These are phyloP conservation scores for Puntigrus tetrazona DNA, from an alignment of 2,113 vertebrate species.

Conservation along the genomic window DNA sequence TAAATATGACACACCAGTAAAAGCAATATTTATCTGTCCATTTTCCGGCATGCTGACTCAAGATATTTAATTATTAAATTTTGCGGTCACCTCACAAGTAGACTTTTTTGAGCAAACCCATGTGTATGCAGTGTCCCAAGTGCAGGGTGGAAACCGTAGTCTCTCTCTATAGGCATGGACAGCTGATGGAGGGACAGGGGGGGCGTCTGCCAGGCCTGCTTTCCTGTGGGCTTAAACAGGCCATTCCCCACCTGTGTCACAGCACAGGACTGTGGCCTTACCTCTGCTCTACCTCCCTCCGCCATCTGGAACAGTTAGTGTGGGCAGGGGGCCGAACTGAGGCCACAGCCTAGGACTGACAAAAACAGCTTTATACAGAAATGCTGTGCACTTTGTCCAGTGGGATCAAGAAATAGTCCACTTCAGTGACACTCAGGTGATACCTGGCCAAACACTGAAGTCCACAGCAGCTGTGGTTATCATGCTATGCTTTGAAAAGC, in stretches of 20 bases:
- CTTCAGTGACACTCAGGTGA: conserved; percentile 34
- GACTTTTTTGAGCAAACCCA: background rate
- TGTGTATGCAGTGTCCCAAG: conserved; percentile 27
- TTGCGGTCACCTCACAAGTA: background rate
- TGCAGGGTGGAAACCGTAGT: conserved; percentile 22
- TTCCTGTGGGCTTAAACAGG: conserved; percentile 45
- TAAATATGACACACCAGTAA: background rate
- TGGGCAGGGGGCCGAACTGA: conserved; percentile 21
- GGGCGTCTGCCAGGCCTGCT: conserved; percentile 38
- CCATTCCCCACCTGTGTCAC: conserved; percentile 58
- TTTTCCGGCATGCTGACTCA: background rate
- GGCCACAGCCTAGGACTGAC: conserved; percentile 12
- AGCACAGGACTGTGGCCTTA: conserved; percentile 37
- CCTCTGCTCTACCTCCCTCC: conserved; percentile 43
- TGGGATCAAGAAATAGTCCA: conserved; percentile 39
- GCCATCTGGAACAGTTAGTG: conserved; percentile 52
- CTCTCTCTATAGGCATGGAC: conserved; percentile 38
- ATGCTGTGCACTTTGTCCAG: conserved; percentile 2
- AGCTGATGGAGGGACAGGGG: conserved; percentile 50
- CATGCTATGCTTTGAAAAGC: background rate
- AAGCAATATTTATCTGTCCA: background rate
- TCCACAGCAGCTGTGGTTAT: conserved; percentile 35
- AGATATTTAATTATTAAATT: background rate
- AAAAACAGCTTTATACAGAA: conserved; percentile 29
- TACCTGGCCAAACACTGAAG: conserved; percentile 31